phyloP scores from a whole-genome alignment of 2,888 invertebrate genomes.

The Pandemis corylana region DNA sequence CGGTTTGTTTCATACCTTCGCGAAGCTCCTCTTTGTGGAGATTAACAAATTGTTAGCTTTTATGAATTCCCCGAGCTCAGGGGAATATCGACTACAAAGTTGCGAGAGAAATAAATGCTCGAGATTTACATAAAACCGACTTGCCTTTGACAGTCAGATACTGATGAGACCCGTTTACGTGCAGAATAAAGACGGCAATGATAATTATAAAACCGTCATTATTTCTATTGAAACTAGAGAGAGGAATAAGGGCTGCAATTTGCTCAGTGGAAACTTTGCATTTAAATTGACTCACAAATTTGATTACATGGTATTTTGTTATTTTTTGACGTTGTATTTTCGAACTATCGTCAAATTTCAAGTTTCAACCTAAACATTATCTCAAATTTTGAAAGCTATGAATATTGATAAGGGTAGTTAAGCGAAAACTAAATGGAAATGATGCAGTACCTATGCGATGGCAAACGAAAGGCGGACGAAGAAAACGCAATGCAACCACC shows the following conservation, averaged over 20 bases:
- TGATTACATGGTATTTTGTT: slow-evolving; percentile 7
- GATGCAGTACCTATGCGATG: slow-evolving; percentile 58
- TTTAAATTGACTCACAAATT: slow-evolving; percentile 15
- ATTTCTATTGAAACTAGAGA: slow-evolving; percentile 47
- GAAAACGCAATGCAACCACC: slow-evolving; percentile 62
- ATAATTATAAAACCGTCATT: slow-evolving; percentile 61
- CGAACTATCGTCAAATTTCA: not conserved
- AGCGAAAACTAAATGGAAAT: not conserved
- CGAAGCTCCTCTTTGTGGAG: slow-evolving; percentile 57
- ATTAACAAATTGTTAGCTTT: slow-evolving; percentile 67
- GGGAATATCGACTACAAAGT: slow-evolving; percentile 60
- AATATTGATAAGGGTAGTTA: slow-evolving; percentile 1
- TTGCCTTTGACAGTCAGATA: slow-evolving; percentile 68
- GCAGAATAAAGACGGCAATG: slow-evolving; percentile 56
- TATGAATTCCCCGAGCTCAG: slow-evolving; percentile 55
- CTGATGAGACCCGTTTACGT: slow-evolving; percentile 64
- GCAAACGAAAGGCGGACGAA: slow-evolving; percentile 65
- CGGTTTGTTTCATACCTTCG: slow-evolving; percentile 48
- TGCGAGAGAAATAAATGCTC: slow-evolving; percentile 66
- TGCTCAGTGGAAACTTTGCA: slow-evolving; percentile 21
- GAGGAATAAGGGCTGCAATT: slow-evolving; percentile 16
- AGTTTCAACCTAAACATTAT: not conserved
- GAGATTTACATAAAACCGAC: slow-evolving; percentile 71
- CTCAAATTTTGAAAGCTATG: not conserved
- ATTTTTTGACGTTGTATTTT: slow-evolving; percentile 3